A percentile compares a stretch with the other conserved stretches of the same genome.
These are phyloP conservation scores for Lissonota sp. DNA, from an alignment of 2,888 invertebrate genomes.

Conservation along the genomic window DNA sequence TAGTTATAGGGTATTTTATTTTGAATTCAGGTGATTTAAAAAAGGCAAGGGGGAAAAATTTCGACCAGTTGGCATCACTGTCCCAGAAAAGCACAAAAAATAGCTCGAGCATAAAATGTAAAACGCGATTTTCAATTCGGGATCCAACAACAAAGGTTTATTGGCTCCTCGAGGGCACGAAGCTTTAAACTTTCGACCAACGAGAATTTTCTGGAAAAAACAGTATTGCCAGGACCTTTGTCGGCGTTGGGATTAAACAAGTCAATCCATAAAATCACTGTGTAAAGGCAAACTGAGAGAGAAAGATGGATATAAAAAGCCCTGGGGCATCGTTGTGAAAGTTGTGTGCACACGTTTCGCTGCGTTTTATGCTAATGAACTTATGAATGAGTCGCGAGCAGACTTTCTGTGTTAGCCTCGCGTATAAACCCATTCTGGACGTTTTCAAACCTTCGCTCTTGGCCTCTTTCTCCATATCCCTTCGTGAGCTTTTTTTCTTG, in stretches of 20 bases:
- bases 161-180: too few relatives aligned
- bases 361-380: slow-evolving; percentile 62
- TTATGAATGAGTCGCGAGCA: slow-evolving; percentile 25
- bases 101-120: too few relatives aligned
- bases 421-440: not conserved
- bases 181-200: too few relatives aligned
- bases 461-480: slow-evolving; percentile 32
- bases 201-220: not conserved
- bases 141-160: too few relatives aligned
- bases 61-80: too few relatives aligned
- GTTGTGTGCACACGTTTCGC: slow-evolving; percentile 38
- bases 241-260: not conserved
- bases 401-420: slow-evolving; percentile 5
- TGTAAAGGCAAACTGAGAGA: not conserved
- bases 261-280: not conserved
- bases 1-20: too few relatives aligned
- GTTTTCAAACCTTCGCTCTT: slow-evolving; percentile 12
- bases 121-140: too few relatives aligned
- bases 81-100: not conserved
- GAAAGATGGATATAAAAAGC: not conserved
- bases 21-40: too few relatives aligned
- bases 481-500: slow-evolving; percentile 54
- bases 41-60: too few relatives aligned
- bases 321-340: slow-evolving; percentile 3
- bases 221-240: not conserved